Evolutionary conservation across 2,113 vertebrate genomes (phyloP).

Genomic region (Pluvialis apricaria): DNA sequence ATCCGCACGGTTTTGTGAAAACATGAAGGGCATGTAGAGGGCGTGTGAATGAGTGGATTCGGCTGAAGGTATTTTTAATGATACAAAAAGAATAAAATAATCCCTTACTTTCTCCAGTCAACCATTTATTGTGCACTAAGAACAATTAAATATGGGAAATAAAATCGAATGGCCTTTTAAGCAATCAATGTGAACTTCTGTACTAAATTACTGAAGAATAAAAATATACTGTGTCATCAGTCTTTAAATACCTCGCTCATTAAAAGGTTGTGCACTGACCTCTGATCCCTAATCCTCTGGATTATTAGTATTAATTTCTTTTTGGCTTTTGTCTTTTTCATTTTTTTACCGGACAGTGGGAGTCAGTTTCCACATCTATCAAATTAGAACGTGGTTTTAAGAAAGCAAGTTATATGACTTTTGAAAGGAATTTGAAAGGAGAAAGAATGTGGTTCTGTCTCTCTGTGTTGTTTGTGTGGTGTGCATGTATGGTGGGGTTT

Average conservation of each 20-base stretch:
- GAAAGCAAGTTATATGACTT: background rate
- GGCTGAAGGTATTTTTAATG: conserved; percentile 69
- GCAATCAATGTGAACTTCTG: conserved; percentile 78
- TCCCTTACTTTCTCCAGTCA: conserved; percentile 64
- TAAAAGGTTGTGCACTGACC: conserved; percentile 65
- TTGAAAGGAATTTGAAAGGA: background rate
- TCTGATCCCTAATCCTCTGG: conserved; percentile 38
- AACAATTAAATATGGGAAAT: conserved; percentile 80
- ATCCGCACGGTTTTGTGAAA: conserved; percentile 46
- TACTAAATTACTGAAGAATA: conserved; percentile 75
- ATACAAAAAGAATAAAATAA: conserved; percentile 75
- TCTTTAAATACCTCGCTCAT: conserved; percentile 72
- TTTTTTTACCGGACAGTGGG: conserved; percentile 21
- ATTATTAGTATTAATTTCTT: conserved; percentile 63
- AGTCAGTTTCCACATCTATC: conserved; percentile 39
- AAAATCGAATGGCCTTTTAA: conserved; percentile 73
- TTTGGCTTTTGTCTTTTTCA: conserved; percentile 12
- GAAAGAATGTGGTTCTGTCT: background rate
- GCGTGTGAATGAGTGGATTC: conserved; percentile 65
- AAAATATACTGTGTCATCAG: conserved; percentile 74
- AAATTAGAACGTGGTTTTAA: conserved; percentile 34
- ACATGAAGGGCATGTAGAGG: conserved; percentile 59
- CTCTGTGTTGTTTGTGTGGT: background rate
- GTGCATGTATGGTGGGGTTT: rapidly evolving
- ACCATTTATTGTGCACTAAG: conserved; percentile 73